Conservation (phyloP, 1,140 invertebrate species). For the Limonius californicus region DNA sequence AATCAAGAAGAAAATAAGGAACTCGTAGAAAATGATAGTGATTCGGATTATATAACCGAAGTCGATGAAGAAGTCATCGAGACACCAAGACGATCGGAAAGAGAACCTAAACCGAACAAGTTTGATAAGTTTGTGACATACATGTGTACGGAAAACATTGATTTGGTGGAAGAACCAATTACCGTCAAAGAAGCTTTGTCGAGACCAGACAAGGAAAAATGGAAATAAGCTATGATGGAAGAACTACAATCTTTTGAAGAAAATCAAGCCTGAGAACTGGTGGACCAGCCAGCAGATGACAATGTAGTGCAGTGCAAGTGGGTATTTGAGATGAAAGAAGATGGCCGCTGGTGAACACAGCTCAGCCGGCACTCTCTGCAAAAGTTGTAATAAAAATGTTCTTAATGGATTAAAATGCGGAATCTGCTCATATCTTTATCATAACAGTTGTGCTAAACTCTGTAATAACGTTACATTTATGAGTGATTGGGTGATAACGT, state of each 20-base stretch:
- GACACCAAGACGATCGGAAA: constrained; percentile 13
- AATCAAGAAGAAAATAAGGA: neutral
- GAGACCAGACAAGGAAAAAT: constrained; percentile 19
- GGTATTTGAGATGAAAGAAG: constrained; percentile 47
- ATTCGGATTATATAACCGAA: too few species aligned
- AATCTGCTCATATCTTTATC: too few species aligned
- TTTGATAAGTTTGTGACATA: constrained; percentile 25
- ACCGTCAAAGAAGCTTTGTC: constrained; percentile 24
- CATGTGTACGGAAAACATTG: neutral
- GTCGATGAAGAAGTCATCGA: neutral
- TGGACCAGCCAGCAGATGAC: constrained; percentile 29
- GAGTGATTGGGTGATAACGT: too few species aligned
- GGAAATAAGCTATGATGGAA: constrained; percentile 26
- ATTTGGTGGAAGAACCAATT: constrained; percentile 4
- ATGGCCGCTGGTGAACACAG: too few species aligned
- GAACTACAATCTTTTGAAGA: constrained; percentile 37
- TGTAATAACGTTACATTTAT: too few species aligned
- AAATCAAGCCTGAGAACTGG: constrained; percentile 45
- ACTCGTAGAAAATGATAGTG: neutral
- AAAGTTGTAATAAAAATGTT: too few species aligned
- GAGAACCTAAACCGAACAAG: constrained; percentile 18
- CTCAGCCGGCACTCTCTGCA: too few species aligned
- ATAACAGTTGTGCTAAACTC: too few species aligned
- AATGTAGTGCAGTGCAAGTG: constrained; percentile 44
- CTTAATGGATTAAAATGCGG: too few species aligned